phyloP scores from a whole-genome alignment of 1,140 invertebrate species.

The Panonychus citri region DNA sequence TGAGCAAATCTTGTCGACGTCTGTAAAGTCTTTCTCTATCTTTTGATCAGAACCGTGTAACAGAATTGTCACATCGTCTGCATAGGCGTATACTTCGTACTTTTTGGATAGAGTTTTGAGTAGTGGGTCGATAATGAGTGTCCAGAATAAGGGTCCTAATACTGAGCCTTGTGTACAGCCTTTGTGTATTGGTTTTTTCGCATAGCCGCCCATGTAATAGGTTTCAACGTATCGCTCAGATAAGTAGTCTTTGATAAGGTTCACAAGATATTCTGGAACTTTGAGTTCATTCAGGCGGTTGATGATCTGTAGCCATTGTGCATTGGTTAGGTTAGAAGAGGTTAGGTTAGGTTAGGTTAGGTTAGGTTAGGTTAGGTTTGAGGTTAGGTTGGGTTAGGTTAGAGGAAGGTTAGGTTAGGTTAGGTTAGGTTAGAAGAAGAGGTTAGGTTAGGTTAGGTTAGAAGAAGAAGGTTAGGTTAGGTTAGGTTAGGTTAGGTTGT shows the following conservation, averaged over 20 bases:
- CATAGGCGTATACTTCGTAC: background rate
- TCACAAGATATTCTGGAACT: background rate
- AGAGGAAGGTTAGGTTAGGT: too few species aligned
- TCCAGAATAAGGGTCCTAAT: background rate
- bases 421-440: too few species aligned
- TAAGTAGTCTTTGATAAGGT: background rate
- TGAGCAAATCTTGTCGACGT: background rate
- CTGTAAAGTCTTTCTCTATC: background rate
- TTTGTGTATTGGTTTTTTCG: background rate
- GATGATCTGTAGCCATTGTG: background rate
- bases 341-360: too few species aligned
- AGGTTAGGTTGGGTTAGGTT: too few species aligned
- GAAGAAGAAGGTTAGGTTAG: too few species aligned
- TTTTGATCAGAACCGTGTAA: background rate
- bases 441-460: too few species aligned
- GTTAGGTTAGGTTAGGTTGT: too few species aligned
- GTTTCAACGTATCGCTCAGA: background rate
- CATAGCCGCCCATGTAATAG: background rate
- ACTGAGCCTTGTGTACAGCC: background rate
- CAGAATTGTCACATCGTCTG: background rate
- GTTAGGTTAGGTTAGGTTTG: too few species aligned
- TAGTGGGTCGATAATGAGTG: background rate
- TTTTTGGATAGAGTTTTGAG: background rate
- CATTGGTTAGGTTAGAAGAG: too few species aligned
- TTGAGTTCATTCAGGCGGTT: background rate